Evolutionary conservation across 64 coral and sea anemone genomes (phyloP), one percentile per base, ranked within the genome.

Genomic region (Pocillopora verrucosa): DNA sequence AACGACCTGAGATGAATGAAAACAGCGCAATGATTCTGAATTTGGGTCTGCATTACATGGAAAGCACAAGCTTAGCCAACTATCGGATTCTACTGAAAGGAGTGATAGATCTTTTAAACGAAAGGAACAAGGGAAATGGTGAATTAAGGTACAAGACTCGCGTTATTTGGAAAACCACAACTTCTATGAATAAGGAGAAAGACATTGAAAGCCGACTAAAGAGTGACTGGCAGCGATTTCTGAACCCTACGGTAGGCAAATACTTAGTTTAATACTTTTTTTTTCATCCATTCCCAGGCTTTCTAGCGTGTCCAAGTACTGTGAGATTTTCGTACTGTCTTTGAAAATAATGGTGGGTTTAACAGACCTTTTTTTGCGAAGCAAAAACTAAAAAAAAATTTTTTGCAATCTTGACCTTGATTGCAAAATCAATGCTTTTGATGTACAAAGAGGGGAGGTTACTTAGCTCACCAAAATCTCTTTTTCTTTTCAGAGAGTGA

Each of bases 111-210:
- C 79, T 95, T 59, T 80, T 95, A 36, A 76, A 91, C 13, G 77
- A 92, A 19, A 82, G 76, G 17, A 35, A 62, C 10, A 81, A 63
- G 16, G 45, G 34, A 25, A 25, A 58, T 57, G 61, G 38, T 34
- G 17, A 67, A 20, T 77, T 85, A 17, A 92, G 78, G 73, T 75
- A 92, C 56, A 82, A 56, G 59, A 70, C 80, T 17, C 87, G 93
- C 26, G 76, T 95, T 13, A 99, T 99, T 37, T 99, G 97, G 97
- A 99, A 93, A 70, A 95, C 93, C 4, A 86, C 93, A 5, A 99
- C 97, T 10, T 87, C 93, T 25, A 65, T 99, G 36, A 93, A 73
- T 35, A 99, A 95, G 30, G 93, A 99, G 25, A 99, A 95, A 59
- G 97, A 99, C 37, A 89, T 76, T 5, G 88, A 78, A 0, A 87